Evolutionary conservation across 2,888 invertebrate genomes (phyloP).

Genomic region (Chloromyia formosa): DNA sequence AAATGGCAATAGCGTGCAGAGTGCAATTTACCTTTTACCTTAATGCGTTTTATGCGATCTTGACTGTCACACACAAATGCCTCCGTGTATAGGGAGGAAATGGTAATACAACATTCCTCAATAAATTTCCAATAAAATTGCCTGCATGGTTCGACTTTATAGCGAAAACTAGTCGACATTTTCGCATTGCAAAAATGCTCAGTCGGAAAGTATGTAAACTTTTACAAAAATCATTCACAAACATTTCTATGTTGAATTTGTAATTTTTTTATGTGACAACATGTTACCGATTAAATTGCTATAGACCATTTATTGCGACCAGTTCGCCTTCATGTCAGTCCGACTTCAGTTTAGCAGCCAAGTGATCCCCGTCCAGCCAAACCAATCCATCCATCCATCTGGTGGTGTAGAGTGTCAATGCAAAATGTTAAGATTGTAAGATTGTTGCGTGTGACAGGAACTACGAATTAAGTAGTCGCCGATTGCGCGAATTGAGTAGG

Average conservation of each 20-base stretch:
- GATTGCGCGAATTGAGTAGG: neutral
- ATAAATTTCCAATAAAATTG: slow-evolving; percentile 20
- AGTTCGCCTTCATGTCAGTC: neutral
- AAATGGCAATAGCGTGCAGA: too few species aligned
- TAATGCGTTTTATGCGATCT: neutral
- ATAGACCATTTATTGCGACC: slow-evolving; percentile 32
- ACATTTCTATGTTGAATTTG: neutral
- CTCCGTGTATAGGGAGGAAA: neutral
- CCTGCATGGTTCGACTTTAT: neutral
- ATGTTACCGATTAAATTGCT: slow-evolving; percentile 39
- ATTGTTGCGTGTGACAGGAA: slow-evolving; percentile 37
- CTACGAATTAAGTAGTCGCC: slow-evolving; percentile 19
- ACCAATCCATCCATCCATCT: neutral
- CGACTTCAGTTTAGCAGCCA: neutral
- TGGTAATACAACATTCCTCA: slow-evolving; percentile 12
- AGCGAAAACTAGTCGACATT: slow-evolving; percentile 6
- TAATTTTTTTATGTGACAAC: slow-evolving; percentile 27
- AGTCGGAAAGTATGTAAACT: neutral
- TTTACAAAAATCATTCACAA: slow-evolving; percentile 14
- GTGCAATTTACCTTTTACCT: neutral
- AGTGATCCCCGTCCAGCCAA: too few species aligned
- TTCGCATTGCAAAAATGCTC: neutral
- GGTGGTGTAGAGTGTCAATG: slow-evolving; percentile 23
- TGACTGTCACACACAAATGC: neutral
- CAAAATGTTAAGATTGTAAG: slow-evolving; percentile 29